Evolutionary conservation across 53 echinoderm and acorn worm genomes (phyloP).

Genomic region (Arbacia lixula): DNA sequence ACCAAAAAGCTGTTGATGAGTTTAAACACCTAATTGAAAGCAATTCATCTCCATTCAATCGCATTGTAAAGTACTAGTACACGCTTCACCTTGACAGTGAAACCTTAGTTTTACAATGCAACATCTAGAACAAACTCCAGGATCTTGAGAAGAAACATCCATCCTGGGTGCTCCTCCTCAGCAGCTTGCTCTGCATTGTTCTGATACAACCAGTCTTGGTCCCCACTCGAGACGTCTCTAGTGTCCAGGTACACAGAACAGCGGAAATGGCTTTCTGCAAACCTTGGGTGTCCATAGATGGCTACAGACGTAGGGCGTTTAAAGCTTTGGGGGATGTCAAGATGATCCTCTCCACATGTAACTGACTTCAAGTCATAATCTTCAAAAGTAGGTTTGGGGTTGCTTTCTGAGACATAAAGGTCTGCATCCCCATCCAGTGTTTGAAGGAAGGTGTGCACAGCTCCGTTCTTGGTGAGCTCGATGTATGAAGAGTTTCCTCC

Average conservation of each 20-base stretch:
- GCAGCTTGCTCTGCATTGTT: neutral
- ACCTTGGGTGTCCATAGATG: conserved; percentile 86
- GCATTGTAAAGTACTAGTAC: too few species aligned
- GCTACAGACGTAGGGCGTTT: conserved; percentile 78
- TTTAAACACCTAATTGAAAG: too few species aligned
- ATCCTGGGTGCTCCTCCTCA: conserved; percentile 43
- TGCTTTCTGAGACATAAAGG: conserved; percentile 73
- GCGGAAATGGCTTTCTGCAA: conserved; percentile 37
- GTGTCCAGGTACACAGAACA: conserved; percentile 51
- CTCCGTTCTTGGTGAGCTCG: conserved; percentile 72
- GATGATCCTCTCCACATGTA: conserved; percentile 82
- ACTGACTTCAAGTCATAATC: conserved; percentile 85
- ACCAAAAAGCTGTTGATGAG: too few species aligned
- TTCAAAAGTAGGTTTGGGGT: conserved; percentile 70
- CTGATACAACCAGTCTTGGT: neutral
- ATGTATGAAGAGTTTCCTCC: conserved; percentile 87
- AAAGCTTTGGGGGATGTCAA: conserved; percentile 75
- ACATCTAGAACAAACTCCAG: conserved; percentile 51
- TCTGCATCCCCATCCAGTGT: conserved; percentile 91
- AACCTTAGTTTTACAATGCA: too few species aligned
- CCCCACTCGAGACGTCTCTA: conserved; percentile 9
- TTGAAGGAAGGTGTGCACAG: conserved; percentile 70
- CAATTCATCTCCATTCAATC: too few species aligned
- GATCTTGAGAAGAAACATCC: conserved; percentile 30
- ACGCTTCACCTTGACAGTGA: too few species aligned